Evolutionary conservation across 2,888 invertebrate genomes (phyloP), one percentile per base, ranked within the genome.

Genomic region (Sesamia inferens): DNA sequence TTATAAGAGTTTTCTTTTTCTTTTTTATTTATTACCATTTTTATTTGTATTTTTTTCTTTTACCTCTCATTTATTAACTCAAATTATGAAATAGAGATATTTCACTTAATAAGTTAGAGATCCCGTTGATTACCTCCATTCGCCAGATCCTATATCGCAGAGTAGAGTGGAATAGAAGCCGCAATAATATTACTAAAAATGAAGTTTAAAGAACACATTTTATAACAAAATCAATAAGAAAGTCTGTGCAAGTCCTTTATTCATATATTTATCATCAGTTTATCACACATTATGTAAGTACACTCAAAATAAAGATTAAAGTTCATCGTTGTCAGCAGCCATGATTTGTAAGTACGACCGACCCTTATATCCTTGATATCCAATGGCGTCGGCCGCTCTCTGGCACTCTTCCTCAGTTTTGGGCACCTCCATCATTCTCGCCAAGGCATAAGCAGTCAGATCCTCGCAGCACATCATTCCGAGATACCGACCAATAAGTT

Each of bases 391-490:
- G 0, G 94, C 93, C 0, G 89, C 90, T 14, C 74, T 59, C 51
- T 81, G 73, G 78, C 94, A 94, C 24, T 86, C 87, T n/a, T 84
- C 84, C 78, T 95, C 93, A 0, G 92, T 92, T 10, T 78, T 74
- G 1, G 94, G 95, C 70, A 94, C 66, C 66, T 93, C 90, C 55
- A 89, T 87, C 16, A 90, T 73, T 62, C 92, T 88, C 11, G 91
- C 89, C 55, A 95, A 68, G 0, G 91, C 93, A 72, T 90, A 94
- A 2, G 92, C 93, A 8, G 94, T 92, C 42, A 90, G 70, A 64
- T 94, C 94, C 77, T 94, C 94, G 70, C 95, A 95, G 79, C 93
- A 91, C 92, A 95, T 94, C 92, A 95, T 93, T 48, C 91, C 94
- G 66, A 95, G 79, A 78, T 88, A 90, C 22, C 89, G 87, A 3